These are phyloP conservation scores for Chinchilla lanigera DNA, from an alignment of 2,113 vertebrate genomes.

Conservation along the genomic window DNA sequence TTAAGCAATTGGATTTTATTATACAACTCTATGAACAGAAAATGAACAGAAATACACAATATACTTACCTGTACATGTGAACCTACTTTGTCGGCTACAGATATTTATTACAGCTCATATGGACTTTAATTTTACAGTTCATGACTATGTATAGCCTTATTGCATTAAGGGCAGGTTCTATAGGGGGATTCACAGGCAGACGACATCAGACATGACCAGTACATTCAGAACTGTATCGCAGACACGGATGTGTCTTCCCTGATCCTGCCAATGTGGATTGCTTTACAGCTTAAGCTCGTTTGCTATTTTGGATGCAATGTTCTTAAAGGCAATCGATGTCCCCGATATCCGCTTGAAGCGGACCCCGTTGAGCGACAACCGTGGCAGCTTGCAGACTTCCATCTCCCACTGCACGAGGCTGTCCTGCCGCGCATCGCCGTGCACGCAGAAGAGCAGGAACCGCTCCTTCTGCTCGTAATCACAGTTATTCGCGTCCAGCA, in stretches of 20 bases:
- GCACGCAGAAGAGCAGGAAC: constrained; percentile 99
- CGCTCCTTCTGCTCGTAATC: constrained; percentile 98
- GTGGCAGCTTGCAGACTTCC: constrained; percentile 98
- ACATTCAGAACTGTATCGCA: constrained; percentile 91
- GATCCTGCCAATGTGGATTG: constrained; percentile 83
- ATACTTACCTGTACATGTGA: constrained; percentile 96
- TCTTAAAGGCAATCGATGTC: constrained; percentile 98
- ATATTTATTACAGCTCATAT: constrained; percentile 88
- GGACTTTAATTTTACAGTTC: constrained; percentile 91
- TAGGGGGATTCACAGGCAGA: constrained; percentile 87
- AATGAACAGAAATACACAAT: constrained; percentile 94
- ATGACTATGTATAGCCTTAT: constrained; percentile 95
- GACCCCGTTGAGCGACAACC: constrained; percentile 96
- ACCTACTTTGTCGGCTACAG: constrained; percentile 91
- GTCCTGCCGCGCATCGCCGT: constrained; percentile 96
- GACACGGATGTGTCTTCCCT: constrained; percentile 87
- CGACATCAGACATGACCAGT: constrained; percentile 86
- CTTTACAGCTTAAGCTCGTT: constrained; percentile 98
- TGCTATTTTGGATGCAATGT: constrained; percentile 99
- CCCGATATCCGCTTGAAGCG: constrained; percentile 99
- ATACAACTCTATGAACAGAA: constrained; percentile 96
- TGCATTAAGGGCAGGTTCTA: constrained; percentile 92
- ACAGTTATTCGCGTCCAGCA: constrained; percentile 97
- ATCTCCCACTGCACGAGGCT: constrained; percentile 99
- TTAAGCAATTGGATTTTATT: constrained; percentile 96